Base-by-base conservation (phyloP, 2,888 invertebrate genomes). In the Nipponacmea schrenckii region DNA sequence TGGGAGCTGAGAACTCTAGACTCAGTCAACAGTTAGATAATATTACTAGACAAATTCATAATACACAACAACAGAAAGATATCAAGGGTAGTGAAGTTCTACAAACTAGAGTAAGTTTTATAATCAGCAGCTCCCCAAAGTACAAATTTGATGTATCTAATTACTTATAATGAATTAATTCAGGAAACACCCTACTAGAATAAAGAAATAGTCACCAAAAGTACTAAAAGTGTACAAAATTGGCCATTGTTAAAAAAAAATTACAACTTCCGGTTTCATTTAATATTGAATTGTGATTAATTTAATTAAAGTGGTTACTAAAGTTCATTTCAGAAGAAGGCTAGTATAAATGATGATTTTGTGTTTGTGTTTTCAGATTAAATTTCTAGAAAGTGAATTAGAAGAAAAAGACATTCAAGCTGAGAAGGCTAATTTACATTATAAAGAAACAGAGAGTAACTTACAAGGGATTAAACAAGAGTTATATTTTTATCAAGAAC, bases 401-500 rank as follows among this genome's bases (percentile, higher is more conserved):
- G 78, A 80, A n/a, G 81, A 83, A 69, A 84, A 81, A 67, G 83
- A 81, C 8, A 70, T 70, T 39, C 77, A 79, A 69, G 27, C 85
- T 39, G 62, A 76, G 20, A 75, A 74, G 62, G 44, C 84, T 50
- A 80, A 76, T 8, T 68, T 76, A n/a, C 81, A 83, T 71, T 74
- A 80, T 63, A 74, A 83, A 39, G 82, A 81, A 64, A 65, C 71
- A 20, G 84, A 85, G 69, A 72, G 75, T 46, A 77, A 82, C 45
- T 76, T 86, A 44, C 81, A 83, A 69, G 78, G 76, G 48, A 71
- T 77, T 27, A 74, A 78, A 65, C 82, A 83, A 69, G 81, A 83
- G 20, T 78, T 85, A 17, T 78, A 79, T 39, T 70, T 76, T 39
- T 81, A 81, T 71, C 82, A 83, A 68, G 77, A 83, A 74, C 81